phyloP scores from a whole-genome alignment of 2,113 vertebrate species.

The Lamprotornis superbus region DNA sequence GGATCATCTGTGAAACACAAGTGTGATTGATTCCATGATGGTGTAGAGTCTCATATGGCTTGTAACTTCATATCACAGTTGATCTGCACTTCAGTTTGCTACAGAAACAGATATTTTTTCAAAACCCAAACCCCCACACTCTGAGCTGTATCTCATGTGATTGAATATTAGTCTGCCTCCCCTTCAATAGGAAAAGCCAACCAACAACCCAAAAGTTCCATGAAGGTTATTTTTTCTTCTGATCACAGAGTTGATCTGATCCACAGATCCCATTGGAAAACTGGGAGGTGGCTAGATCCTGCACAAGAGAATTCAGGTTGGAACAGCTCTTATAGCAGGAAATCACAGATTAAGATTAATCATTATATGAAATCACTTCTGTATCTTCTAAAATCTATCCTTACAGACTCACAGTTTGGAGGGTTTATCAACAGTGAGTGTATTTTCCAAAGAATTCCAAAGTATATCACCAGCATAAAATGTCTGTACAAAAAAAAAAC shows the following conservation, averaged over 20 bases:
- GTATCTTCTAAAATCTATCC: background rate
- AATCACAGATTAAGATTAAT: background rate
- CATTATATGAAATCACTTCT: background rate
- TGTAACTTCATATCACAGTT: background rate
- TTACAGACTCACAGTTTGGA: background rate
- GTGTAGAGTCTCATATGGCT: background rate
- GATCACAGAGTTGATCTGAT: background rate
- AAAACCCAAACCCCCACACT: background rate
- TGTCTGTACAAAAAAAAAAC: background rate
- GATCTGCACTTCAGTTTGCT: background rate
- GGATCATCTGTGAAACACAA: background rate
- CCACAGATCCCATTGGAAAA: background rate
- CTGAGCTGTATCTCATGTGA: background rate
- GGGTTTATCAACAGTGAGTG: background rate
- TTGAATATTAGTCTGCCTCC: background rate
- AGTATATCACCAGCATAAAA: background rate
- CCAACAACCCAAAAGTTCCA: background rate
- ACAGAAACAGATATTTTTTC: background rate
- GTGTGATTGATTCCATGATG: background rate
- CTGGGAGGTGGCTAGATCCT: background rate
- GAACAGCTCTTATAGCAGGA: background rate
- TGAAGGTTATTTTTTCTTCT: background rate
- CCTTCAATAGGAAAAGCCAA: background rate
- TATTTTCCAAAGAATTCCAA: background rate
- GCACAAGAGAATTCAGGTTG: background rate